Base-by-base conservation (phyloP, 2,888 invertebrate genomes). In the Ormia ochracea region DNA sequence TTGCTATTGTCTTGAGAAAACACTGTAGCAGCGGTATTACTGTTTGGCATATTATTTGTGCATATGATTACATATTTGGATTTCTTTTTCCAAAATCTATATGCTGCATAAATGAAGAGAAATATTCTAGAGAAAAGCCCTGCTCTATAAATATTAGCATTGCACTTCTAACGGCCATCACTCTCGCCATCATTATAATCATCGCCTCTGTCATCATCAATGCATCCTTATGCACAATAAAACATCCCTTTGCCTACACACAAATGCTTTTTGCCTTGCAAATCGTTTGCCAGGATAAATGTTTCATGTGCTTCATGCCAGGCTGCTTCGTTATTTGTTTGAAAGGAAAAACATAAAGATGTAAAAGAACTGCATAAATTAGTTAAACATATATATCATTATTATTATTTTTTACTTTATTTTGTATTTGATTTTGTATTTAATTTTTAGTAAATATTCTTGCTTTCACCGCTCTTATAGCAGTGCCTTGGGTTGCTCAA, bases 281-380 rank as follows among this genome's bases (percentile, higher is more conserved):
- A 52, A 28, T 31, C 19, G 5, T 41, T 26, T 12, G 7, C n/a
- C 6, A 54, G 52, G 54, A 43, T 36, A 45, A 45, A 61, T 54
- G 9, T 43, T 59, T 43, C 26, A 33, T 59, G 33, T 59, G 43
- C 14, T n/a, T 41, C 26, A 58, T 10, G 41, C 50, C 43, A 33
- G 52, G 9, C 33, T 28, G 66, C 43, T 45, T 66, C 43, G 52
- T 68, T 52, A 31, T 58, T 33, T 50, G 23, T 14, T 21, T 54
- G 41, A 28, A 26, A 23, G 26, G 0, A 54, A 45, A 23, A 26
- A 17, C 54, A 26, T 10, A 26, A 14, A 61, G 45, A 41, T 9
- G 41, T 28, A 48, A 61, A 31, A 61, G 33, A 12, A 23, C 19
- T 26, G 66, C 61, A 80, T 80, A 66, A 80, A 79, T 79, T 70